A percentile compares a stretch with the other conserved stretches of the same genome.
phyloP scores from a whole-genome alignment of 1,140 invertebrate species.

The Calliphora vicina region DNA sequence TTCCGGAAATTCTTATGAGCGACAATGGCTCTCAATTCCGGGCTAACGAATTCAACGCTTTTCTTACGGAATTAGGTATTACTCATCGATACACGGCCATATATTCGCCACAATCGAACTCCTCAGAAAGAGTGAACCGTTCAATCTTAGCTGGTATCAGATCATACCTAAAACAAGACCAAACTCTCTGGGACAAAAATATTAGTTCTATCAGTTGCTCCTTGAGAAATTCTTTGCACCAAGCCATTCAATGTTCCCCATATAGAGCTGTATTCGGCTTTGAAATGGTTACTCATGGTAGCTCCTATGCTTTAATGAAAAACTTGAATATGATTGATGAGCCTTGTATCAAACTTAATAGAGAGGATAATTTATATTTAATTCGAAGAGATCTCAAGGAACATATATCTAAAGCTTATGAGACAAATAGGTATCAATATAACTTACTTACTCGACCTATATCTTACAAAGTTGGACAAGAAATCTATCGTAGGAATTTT shows the following conservation, averaged over 20 bases:
- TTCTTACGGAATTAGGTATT: not conserved
- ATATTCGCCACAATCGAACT: slow-evolving; percentile 18
- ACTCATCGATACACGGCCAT: not conserved
- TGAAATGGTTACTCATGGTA: no score
- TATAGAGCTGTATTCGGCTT: slow-evolving; percentile 29
- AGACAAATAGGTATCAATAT: not conserved
- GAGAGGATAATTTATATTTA: not conserved
- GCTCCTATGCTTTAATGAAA: slow-evolving; percentile 2
- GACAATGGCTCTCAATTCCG: slow-evolving; percentile 17
- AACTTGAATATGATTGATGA: not conserved
- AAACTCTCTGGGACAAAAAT: slow-evolving; percentile 19
- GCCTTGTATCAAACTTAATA: not conserved
- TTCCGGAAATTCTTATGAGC: slow-evolving; percentile 1
- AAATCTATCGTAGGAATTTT: slow-evolving; percentile 1
- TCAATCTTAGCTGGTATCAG: slow-evolving; percentile 4
- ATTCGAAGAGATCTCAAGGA: not conserved
- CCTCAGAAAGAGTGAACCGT: slow-evolving; percentile 32
- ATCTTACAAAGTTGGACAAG: not conserved
- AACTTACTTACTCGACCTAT: not conserved
- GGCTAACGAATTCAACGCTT: no score
- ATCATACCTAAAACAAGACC: slow-evolving; percentile 5
- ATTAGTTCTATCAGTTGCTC: no score
- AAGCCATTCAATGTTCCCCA: slow-evolving; percentile 15
- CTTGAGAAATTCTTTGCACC: slow-evolving; percentile 3
- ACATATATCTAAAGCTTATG: not conserved